Evolutionary conservation across 2,888 invertebrate genomes (phyloP), one percentile per base, ranked within the genome.

Genomic region (Andrena camellia): DNA sequence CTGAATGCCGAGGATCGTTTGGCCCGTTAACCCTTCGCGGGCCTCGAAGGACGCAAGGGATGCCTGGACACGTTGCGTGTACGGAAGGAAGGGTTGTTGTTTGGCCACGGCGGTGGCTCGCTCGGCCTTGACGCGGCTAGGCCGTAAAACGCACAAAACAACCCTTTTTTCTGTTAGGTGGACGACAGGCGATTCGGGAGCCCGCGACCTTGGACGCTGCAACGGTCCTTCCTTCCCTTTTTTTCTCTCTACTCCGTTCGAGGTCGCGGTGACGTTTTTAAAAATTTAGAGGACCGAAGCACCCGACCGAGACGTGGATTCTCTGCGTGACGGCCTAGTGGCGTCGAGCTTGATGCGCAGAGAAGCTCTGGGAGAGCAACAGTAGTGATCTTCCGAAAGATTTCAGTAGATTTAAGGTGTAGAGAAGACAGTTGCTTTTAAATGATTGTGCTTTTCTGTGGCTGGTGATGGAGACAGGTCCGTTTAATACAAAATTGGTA

Each of bases 31-130:
- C 90, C 89, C 90, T 90, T 90, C 88, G 87, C 70, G 73, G 71
- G 70, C 64, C 50, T 57, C 29, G 67, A 85, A 75, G 69, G 84
- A 54, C 74, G 66, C 17, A 57, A 13, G 26, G 52, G 42, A 33
- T 48, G 60, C 35, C 52, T 67, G 10, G 29, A 13, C 7, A 8
- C 13, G 31, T 50, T 20, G 69, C 60, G 82, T 82, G 17, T 84
- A 67, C 91, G 90, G 91, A 91, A 92, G 90, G 81, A 91, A 92
- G 92, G 92, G 90, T 92, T 92, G 90, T 52, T 63, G 57, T 83
- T 85, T 33, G 8, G 73, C 33, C 33, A 74, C 83, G 85, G 83
- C 76, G 78, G 77, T 74, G 66, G 20, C 83, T 75, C 33, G 57
- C 78, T 78, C 71, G 78, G 48, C 90, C 86, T 86, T 82, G 78